A percentile compares a stretch with the other conserved stretches of the same genome.
Conservation (phyloP, 2,888 invertebrate genomes). For the Pristionchus japonicus region DNA sequence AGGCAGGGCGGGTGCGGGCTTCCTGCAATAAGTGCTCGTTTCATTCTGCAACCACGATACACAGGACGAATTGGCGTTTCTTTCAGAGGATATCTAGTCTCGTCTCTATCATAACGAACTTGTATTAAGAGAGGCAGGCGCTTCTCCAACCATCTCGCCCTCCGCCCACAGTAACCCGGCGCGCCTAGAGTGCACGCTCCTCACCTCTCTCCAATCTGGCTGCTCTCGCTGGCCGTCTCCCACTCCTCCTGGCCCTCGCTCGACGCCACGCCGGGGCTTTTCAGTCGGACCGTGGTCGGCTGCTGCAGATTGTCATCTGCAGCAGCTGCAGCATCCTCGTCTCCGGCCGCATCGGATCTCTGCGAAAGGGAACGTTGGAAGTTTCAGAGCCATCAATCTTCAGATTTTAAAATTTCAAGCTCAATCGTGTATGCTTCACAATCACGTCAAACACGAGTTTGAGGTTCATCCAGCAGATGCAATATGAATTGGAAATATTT, state of each 20-base stretch:
- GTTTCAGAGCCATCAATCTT: too few relatives aligned
- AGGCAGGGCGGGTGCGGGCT: background rate
- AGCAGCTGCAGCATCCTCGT: background rate
- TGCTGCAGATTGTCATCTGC: background rate
- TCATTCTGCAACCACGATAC: too few relatives aligned
- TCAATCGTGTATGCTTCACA: too few relatives aligned
- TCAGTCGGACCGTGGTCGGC: slow-evolving; percentile 48
- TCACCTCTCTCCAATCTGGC: slow-evolving; percentile 77
- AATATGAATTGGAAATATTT: too few relatives aligned
- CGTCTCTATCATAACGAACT: too few relatives aligned
- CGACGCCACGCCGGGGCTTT: slow-evolving; percentile 57
- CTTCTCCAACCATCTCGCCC: background rate
- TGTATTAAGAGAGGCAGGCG: background rate
- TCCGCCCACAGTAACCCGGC: background rate
- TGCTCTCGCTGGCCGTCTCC: slow-evolving; percentile 87
- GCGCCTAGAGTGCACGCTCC: background rate
- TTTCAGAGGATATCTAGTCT: too few relatives aligned
- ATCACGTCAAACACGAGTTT: too few relatives aligned
- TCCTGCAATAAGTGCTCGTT: too few relatives aligned
- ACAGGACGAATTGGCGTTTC: too few relatives aligned
- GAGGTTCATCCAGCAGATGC: too few relatives aligned
- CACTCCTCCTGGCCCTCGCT: slow-evolving; percentile 79
- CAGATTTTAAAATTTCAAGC: too few relatives aligned
- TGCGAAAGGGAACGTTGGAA: background rate
- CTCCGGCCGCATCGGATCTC: background rate